A percentile compares a stretch with the other conserved stretches of the same genome.
Evolutionary conservation across 2,113 vertebrate species (phyloP).

Genomic region (Xiphorhynchus elegans): DNA sequence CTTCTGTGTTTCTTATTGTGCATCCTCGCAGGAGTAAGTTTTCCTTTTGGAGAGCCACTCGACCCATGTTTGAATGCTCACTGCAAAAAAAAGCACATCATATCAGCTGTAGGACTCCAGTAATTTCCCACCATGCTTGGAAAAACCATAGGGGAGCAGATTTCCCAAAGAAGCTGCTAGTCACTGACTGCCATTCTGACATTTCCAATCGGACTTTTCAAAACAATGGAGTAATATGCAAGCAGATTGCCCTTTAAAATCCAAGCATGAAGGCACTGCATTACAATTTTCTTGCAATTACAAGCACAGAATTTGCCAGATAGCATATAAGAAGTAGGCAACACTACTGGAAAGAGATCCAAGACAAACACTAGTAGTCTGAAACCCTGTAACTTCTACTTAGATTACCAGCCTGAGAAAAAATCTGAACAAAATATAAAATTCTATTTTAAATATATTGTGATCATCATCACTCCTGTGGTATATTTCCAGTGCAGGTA

Average conservation of each 20-base stretch:
- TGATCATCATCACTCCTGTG: background rate
- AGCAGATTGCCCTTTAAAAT: background rate
- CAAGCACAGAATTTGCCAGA: background rate
- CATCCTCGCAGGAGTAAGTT: slow-evolving; percentile 93
- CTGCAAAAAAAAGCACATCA: slow-evolving; percentile 63
- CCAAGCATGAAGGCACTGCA: background rate
- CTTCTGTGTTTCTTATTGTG: slow-evolving; percentile 90
- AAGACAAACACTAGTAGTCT: background rate
- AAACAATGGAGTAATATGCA: background rate
- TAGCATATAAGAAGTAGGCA: background rate
- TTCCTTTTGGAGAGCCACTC: slow-evolving; percentile 86
- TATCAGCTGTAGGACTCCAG: background rate
- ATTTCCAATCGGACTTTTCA: accelerated
- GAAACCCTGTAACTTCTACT: background rate
- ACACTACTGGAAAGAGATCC: background rate
- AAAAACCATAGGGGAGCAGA: background rate
- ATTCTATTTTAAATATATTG: background rate
- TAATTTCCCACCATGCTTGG: background rate
- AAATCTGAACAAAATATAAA: background rate
- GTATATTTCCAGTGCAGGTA: background rate
- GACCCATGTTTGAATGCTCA: slow-evolving; percentile 81
- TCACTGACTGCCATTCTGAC: background rate
- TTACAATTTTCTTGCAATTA: background rate
- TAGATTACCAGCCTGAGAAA: background rate
- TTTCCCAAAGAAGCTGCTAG: background rate